phyloP scores from a whole-genome alignment of 2,113 vertebrate genomes.

The Tragelaphus imberbis region DNA sequence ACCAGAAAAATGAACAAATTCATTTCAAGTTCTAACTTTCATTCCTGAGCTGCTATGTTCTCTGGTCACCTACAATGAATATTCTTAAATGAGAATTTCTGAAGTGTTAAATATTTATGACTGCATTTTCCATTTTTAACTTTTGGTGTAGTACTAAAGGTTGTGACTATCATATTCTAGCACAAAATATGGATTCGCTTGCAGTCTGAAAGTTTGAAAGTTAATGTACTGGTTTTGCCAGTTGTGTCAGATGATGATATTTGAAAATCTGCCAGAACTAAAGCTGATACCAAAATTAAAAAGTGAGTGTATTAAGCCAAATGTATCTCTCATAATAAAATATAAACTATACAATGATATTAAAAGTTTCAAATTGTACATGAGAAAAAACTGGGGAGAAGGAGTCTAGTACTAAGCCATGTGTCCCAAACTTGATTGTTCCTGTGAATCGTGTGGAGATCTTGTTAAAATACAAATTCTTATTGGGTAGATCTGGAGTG shows the following conservation, averaged over 20 bases:
- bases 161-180: background rate
- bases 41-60: background rate
- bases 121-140: background rate
- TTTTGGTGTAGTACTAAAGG: background rate
- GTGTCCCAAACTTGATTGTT: background rate
- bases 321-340: background rate
- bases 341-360: background rate
- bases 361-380: background rate
- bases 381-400: background rate
- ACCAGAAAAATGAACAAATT: background rate
- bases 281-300: background rate
- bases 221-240: background rate
- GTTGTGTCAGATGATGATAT: background rate
- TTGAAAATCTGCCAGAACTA: background rate
- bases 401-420: background rate
- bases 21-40: background rate
- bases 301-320: background rate
- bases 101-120: background rate
- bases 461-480: background rate
- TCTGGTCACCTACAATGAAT: background rate
- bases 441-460: background rate
- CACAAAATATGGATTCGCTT: background rate
- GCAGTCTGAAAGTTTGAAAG: background rate
- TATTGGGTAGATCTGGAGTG: background rate
- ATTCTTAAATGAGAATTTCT: conserved; percentile 32